These are phyloP conservation scores for Epizoanthus scotinus DNA, from an alignment of 92 coral and sea anemone genomes.

Conservation along the genomic window DNA sequence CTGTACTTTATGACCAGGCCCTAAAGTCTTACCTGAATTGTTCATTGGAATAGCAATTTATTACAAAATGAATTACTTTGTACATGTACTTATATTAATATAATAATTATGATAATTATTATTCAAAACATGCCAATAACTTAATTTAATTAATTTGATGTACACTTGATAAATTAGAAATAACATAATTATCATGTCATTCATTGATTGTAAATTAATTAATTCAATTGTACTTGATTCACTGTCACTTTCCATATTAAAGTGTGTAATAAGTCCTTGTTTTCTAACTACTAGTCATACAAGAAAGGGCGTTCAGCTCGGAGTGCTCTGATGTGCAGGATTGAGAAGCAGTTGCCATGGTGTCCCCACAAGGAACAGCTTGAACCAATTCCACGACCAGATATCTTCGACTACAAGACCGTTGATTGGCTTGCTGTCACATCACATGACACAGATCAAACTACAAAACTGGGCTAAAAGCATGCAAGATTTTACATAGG, in stretches of 20 bases:
- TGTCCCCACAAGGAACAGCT: slow-evolving; percentile 67
- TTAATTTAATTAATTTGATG: neutral
- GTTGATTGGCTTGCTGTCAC: slow-evolving; percentile 93
- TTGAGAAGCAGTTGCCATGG: slow-evolving; percentile 89
- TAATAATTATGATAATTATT: too few relatives aligned
- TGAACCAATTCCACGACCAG: slow-evolving; percentile 81
- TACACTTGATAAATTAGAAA: neutral
- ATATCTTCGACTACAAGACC: slow-evolving; percentile 85
- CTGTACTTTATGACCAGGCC: too few relatives aligned
- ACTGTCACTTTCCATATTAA: too few relatives aligned
- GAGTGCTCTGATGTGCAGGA: slow-evolving; percentile 79
- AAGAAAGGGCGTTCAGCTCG: slow-evolving; percentile 78
- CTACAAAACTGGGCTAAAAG: slow-evolving; percentile 47
- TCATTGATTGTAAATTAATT: too few relatives aligned
- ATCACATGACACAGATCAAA: slow-evolving; percentile 67
- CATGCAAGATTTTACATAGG: neutral
- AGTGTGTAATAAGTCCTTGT: neutral
- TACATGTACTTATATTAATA: too few relatives aligned
- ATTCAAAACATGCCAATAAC: neutral
- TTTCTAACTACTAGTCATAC: slow-evolving; percentile 62
- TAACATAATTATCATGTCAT: neutral
- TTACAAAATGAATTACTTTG: too few relatives aligned
- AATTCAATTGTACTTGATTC: too few relatives aligned
- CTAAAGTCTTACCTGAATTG: too few relatives aligned
- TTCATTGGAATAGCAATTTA: too few relatives aligned